A percentile compares a stretch with the other conserved stretches of the same genome.
Evolutionary conservation across 2,888 invertebrate species (phyloP).

Genomic region (Zaprionus bogoriensis): DNA sequence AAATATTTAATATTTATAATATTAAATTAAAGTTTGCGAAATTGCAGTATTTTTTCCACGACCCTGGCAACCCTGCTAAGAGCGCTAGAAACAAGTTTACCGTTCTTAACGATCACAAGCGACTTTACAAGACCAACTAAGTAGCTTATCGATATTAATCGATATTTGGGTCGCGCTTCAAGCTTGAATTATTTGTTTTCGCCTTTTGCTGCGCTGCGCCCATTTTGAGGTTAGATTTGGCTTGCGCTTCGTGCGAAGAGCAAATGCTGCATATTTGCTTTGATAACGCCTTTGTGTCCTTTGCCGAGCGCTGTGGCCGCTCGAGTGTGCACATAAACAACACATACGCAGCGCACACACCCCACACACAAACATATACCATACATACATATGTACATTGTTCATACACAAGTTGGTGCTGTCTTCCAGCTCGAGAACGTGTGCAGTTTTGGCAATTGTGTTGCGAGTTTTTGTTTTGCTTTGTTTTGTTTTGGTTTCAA

Average conservation of each 20-base stretch:
- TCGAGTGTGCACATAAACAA: conserved; percentile 19
- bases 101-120: too few species aligned
- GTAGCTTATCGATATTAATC: too few species aligned
- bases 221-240: conserved; percentile 10
- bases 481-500: conserved; percentile 63
- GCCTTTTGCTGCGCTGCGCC: not conserved
- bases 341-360: not conserved
- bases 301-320: conserved; percentile 21
- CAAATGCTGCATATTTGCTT: conserved; percentile 19
- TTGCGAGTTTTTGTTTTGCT: conserved; percentile 55
- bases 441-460: conserved; percentile 53
- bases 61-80: too few species aligned
- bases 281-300: conserved; percentile 34
- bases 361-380: not conserved
- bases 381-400: too few species aligned
- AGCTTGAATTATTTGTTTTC: conserved; percentile 17
- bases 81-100: too few species aligned
- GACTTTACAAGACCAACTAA: too few species aligned
- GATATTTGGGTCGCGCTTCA: not conserved
- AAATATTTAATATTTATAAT: too few species aligned
- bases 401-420: too few species aligned
- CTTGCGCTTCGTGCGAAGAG: too few species aligned
- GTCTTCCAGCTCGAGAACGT: conserved; percentile 36
- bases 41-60: too few species aligned
- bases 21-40: too few species aligned